Base-by-base conservation (phyloP, 1,140 invertebrate genomes). In the Ruditapes philippinarum region DNA sequence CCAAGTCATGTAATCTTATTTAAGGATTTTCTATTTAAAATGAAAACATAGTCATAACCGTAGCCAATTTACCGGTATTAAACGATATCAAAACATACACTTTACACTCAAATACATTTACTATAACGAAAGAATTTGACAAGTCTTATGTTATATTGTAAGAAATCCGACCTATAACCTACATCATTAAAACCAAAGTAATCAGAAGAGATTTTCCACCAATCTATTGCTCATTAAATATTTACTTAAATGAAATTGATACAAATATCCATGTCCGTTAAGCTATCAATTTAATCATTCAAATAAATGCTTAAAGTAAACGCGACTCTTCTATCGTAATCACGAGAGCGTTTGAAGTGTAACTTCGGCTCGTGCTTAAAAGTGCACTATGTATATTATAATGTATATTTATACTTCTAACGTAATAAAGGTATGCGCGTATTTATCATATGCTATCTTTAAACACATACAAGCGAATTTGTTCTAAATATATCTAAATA, bases 171-270 rank as follows among this genome's bases (percentile, higher is more conserved):
- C 36, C 22, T 22, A 54, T 49, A 54, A 78, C 74, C 49, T 45
- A 31, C 74, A 33, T 60, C 78, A 80, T 38, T 80, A 80, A 80
- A 80, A 80, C 78, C 57, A 80, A 36, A 54, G 49, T 25, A 19
- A 78, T 78, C 42, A 78, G 31, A 78, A 22, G 74, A 33, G 74
- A 78, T 40, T 17, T 78, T 73, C 31, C 40, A n/a, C 49, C 49
- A 78, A 78, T 78, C 74, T 78, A 83, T 83, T 68, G 36, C 49
- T 83, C 80, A 83, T 83, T 83, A 83, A 83, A 83, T 83, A 83
- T 83, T 83, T 83, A 83, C 80, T 70, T 60, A n/a, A 81, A 33
- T 62, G 78, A 60, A 33, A 81, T 60, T 42, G 78, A 81, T 81
- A 81, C 78, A 62, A 42, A 54, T n/a, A n/a, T 81, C 17, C 57